Evolutionary conservation across 2,888 invertebrate species (phyloP).

Genomic region (Aleiodes alternator): DNA sequence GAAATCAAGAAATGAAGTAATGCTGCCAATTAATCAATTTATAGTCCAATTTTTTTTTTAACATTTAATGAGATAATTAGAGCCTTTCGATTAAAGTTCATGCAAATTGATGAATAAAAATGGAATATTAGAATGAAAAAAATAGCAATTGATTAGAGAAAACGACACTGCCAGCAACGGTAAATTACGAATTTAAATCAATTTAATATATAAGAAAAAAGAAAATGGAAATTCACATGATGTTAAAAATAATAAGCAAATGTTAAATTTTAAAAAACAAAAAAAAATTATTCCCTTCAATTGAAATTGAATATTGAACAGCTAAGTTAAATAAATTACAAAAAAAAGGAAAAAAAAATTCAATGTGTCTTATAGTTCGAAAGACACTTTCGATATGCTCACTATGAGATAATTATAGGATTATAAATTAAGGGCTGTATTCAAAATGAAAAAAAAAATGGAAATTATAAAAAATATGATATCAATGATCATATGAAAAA

Average conservation of each 20-base stretch:
- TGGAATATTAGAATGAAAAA: conserved; percentile 33
- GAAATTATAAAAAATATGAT: conserved; percentile 3
- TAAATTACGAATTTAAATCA: conserved; percentile 66
- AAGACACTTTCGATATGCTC: conserved; percentile 43
- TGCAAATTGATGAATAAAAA: conserved; percentile 23
- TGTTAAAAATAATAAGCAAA: conserved; percentile 56
- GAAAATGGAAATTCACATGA: conserved; percentile 57
- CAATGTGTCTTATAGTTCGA: neutral
- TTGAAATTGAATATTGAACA: too few relatives aligned
- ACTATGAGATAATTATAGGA: conserved; percentile 49
- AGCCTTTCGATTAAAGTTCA: conserved; percentile 40
- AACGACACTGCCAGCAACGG: conserved; percentile 69
- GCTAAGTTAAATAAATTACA: too few relatives aligned
- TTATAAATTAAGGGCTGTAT: too few relatives aligned
- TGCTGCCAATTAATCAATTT: conserved; percentile 37
- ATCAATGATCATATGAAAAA: conserved; percentile 11
- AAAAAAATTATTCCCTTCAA: neutral
- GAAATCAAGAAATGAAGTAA: conserved; percentile 25
- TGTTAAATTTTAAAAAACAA: conserved; percentile 28
- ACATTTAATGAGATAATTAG: conserved; percentile 1
- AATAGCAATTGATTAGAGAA: conserved; percentile 39
- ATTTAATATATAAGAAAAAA: conserved; percentile 18
- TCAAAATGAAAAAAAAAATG: neutral
- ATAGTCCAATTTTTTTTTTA: conserved; percentile 35
- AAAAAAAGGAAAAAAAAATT: too few relatives aligned